These are phyloP conservation scores for Cichlasoma orientale DNA, from an alignment of 2,797 vertebrate genomes.

Conservation along the genomic window DNA sequence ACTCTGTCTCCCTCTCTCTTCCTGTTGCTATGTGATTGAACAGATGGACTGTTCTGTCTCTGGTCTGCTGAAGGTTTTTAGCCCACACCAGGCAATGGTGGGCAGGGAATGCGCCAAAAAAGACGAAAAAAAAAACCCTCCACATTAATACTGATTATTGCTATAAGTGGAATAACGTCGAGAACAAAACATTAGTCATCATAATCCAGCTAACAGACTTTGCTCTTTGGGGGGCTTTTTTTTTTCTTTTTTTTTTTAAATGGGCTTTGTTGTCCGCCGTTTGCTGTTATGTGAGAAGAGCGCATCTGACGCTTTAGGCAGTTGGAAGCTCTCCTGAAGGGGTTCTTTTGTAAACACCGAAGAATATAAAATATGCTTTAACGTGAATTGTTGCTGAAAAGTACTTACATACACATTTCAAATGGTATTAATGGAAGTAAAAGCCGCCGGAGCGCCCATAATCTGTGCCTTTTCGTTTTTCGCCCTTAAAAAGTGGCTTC, in stretches of 20 bases:
- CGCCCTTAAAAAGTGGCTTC: slow-evolving; percentile 40
- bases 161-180: slow-evolving; percentile 25
- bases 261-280: slow-evolving; percentile 41
- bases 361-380: neutral
- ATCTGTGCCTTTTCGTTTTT: slow-evolving; percentile 23
- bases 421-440: slow-evolving; percentile 14
- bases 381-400: neutral
- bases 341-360: neutral
- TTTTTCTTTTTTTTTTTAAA: slow-evolving; percentile 33
- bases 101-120: slow-evolving; percentile 74
- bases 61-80: slow-evolving; percentile 69
- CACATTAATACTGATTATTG: slow-evolving; percentile 44
- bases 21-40: slow-evolving; percentile 81
- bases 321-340: neutral
- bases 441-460: slow-evolving; percentile 26
- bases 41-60: slow-evolving; percentile 77
- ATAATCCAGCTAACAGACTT: slow-evolving; percentile 37
- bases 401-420: slow-evolving; percentile 22
- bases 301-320: slow-evolving; percentile 49
- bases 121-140: neutral
- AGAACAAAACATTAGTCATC: slow-evolving; percentile 7
- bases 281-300: slow-evolving; percentile 23
- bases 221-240: slow-evolving; percentile 29
- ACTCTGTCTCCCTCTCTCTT: slow-evolving; percentile 53
- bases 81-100: slow-evolving; percentile 74